Evolutionary conservation across 1,140 invertebrate genomes (phyloP).

Genomic region (Sminthurides bifidus): DNA sequence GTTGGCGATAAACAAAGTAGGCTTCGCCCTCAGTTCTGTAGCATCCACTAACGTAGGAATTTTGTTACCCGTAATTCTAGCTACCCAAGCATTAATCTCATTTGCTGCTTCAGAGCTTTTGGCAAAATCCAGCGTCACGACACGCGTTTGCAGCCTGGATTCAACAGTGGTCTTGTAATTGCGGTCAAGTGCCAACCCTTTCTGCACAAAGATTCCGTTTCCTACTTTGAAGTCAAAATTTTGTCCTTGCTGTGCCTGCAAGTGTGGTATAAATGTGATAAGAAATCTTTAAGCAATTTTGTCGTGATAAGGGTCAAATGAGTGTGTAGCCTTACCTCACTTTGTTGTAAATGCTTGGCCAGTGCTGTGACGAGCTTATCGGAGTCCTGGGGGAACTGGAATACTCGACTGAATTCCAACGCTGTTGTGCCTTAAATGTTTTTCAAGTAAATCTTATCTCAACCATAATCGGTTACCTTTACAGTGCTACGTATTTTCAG

Average conservation of each 20-base stretch:
- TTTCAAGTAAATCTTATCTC: too few relatives aligned
- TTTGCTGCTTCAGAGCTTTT: not conserved
- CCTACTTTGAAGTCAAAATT: conserved; percentile 13
- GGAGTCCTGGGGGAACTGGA: conserved; percentile 2
- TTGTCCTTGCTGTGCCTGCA: not conserved
- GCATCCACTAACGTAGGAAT: conserved; percentile 10
- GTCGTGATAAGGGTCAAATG: too few relatives aligned
- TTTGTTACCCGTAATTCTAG: not conserved
- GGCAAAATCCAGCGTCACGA: conserved; percentile 1
- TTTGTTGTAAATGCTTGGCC: conserved; percentile 10
- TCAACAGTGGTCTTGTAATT: conserved; percentile 4
- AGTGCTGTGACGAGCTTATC: conserved; percentile 8
- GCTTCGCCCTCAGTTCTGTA: not conserved
- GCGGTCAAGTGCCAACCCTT: not conserved
- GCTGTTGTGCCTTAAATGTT: too few relatives aligned
- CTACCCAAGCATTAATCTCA: conserved; percentile 15
- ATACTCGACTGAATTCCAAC: conserved; percentile 1
- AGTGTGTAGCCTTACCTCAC: too few relatives aligned
- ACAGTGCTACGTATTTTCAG: too few relatives aligned
- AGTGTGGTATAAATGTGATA: conserved; percentile 1
- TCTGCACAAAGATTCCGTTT: conserved; percentile 13
- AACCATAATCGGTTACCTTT: too few relatives aligned
- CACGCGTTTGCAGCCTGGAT: not conserved
- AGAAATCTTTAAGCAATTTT: too few relatives aligned
- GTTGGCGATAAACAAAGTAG: conserved; percentile 10